Evolutionary conservation across 2,797 vertebrate genomes (phyloP), one percentile per base, ranked within the genome.

Genomic region (Crocidura indochinensis): DNA sequence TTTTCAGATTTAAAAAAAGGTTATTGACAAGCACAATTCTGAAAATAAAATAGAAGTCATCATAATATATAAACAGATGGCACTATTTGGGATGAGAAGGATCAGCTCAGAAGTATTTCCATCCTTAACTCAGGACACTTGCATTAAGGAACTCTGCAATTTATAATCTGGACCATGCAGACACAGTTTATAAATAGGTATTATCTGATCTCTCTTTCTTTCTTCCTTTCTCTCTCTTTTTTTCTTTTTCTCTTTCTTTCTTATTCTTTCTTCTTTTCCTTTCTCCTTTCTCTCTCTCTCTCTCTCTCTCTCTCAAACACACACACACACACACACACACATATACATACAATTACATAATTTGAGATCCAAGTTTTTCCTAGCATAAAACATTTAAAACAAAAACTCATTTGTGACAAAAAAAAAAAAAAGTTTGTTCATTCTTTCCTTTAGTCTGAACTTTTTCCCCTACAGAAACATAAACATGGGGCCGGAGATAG

Each of bases 151-250:
- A 5, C 29, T 44, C 75, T 2, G 26, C 8, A 47, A 6, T 0
- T 2, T 1, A 3, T 26, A 20, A 0, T 1, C 0, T 68, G 38
- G 20, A 15, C 4, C 15, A 11, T 0, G 12, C 1, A 75, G 62
- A 92, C 44, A 27, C 20, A 10, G 1, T 44, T 78, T 72, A 38
- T n/a, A 71, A 31, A 51, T 8, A 3, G 29, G 7, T 15, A 46
- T 22, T 6, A 49, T 83, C 20, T 15, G 38, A 72, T 11, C 67
- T 46, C n/a, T 38, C 38, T 5, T 38, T 38, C 38, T 38, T 38
- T 38, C 38, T 38, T 38, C 5, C 38, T 38, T 38, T 38, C 38
- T 38, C 5, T 38, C 5, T 38, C 38, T 38, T 38, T 38, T 5
- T 38, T 38, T 38, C 38, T 38, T 38, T 38, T 5, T 38, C 5